Evolutionary conservation across 2,797 vertebrate genomes (phyloP), one percentile per base, ranked within the genome.

Genomic region (Antennarius maculatus): DNA sequence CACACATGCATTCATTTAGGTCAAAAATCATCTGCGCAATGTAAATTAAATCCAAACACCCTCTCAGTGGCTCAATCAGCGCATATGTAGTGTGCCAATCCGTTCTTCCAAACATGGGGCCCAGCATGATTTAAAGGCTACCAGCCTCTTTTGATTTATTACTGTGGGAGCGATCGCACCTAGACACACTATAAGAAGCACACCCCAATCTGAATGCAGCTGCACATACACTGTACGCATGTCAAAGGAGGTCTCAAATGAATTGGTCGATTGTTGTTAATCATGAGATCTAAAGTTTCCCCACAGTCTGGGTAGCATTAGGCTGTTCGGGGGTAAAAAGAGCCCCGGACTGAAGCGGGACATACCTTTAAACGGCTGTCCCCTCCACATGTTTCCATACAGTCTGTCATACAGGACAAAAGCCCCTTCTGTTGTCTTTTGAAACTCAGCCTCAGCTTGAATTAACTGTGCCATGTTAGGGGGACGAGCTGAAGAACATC

Each of bases 211-310:
- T 61, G 39, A 82, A 83, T 75, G 74, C 86, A 90, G 84, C 85
- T 85, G 82, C 83, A 82, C 76, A 86, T 67, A 10, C 37, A 39
- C 7, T 39, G 37, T 39, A 73, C 31, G 31, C 49, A 81, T 61
- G 80, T 88, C 81, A 76, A 82, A 89, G 69, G 55, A 74, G 75
- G 66, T 70, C 83, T 90, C 78, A 81, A 86, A 89, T 91, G 85
- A 89, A 90, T 89, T 86, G 86, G 84, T 91, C 88, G 86, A 82
- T 90, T 89, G 85, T 89, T 90, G 77, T 83, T 88, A 88, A 90
- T 89, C 85, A 86, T 75, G 79, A 82, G 83, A 89, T 89, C 86
- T 91, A 88, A 86, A 86, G 88, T 87, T 89, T 72, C 72, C 76
- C 69, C 42, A 48, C 74, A 90, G 86, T 90, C 90, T 92, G 89